phyloP scores from a whole-genome alignment of 2,113 vertebrate species.

The Myiagra hebetior region DNA sequence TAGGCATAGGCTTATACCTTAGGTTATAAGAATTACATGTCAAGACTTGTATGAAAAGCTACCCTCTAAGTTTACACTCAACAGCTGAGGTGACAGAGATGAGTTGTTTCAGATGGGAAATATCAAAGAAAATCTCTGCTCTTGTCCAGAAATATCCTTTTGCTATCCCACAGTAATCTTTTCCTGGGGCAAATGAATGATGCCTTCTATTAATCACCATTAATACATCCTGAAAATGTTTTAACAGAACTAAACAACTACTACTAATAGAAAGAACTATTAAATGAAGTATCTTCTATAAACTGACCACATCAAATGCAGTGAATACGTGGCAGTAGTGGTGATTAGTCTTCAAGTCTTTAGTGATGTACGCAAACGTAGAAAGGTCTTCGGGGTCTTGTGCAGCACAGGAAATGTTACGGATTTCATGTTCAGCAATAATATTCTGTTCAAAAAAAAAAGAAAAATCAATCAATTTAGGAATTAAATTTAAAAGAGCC shows the following conservation, averaged over 20 bases:
- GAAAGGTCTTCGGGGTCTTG: slow-evolving; percentile 99
- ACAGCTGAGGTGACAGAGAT: not conserved
- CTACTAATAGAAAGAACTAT: not conserved
- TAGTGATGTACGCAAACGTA: slow-evolving; percentile 98
- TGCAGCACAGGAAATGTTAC: slow-evolving; percentile 98
- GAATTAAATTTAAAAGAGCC: not conserved
- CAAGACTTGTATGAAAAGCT: not conserved
- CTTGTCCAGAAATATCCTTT: not conserved
- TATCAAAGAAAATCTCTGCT: not conserved
- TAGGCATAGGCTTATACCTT: not conserved
- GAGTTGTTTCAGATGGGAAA: not conserved
- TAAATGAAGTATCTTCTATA: not conserved
- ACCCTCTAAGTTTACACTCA: not conserved
- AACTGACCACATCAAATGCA: slow-evolving; percentile 97
- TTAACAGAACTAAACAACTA: not conserved
- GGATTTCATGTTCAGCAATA: slow-evolving; percentile 98
- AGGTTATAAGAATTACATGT: not conserved
- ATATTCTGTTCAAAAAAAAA: slow-evolving; percentile 81
- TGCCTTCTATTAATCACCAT: not conserved
- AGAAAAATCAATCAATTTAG: not conserved
- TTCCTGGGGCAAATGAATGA: not conserved
- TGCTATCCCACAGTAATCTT: not conserved
- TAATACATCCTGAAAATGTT: not conserved
- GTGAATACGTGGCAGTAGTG: slow-evolving; percentile 99
- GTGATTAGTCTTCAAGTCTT: slow-evolving; percentile 99